These are phyloP conservation scores for Decapterus maruadsi DNA, from an alignment of 2,797 vertebrate genomes.

Conservation along the genomic window DNA sequence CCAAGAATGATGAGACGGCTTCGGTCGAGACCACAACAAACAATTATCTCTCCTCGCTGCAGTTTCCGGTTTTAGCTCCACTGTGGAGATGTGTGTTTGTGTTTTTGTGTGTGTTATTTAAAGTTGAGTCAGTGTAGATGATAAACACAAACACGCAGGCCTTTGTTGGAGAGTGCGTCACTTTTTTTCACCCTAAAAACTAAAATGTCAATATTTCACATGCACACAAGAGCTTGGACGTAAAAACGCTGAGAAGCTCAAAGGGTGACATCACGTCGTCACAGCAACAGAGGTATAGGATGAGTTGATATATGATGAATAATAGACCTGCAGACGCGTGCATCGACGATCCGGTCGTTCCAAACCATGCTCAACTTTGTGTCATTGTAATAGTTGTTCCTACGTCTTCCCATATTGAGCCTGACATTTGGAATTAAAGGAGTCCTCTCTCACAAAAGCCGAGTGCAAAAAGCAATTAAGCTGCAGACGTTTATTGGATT, in stretches of 20 bases:
- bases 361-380: background rate
- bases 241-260: too few relatives aligned
- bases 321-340: background rate
- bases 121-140: conserved; percentile 11
- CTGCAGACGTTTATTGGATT: conserved; percentile 42
- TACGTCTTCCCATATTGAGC: conserved; percentile 20
- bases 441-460: conserved; percentile 35
- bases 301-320: conserved; percentile 4
- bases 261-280: background rate
- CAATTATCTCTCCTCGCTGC: conserved; percentile 44
- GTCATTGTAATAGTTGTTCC: conserved; percentile 42
- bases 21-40: conserved; percentile 50
- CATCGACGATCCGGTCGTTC: conserved; percentile 22
- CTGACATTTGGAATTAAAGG: conserved; percentile 54
- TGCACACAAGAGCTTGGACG: background rate
- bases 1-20: conserved; percentile 45
- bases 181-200: background rate
- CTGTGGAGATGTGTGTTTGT: conserved; percentile 17
- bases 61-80: conserved; percentile 18
- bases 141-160: background rate
- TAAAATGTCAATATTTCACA: background rate
- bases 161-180: background rate
- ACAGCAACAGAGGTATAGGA: background rate
- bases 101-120: conserved; percentile 6
- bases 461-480: conserved; percentile 39